Conservation (phyloP, 92 coral and sea anemone species). For the Bergia puertoricense region DNA sequence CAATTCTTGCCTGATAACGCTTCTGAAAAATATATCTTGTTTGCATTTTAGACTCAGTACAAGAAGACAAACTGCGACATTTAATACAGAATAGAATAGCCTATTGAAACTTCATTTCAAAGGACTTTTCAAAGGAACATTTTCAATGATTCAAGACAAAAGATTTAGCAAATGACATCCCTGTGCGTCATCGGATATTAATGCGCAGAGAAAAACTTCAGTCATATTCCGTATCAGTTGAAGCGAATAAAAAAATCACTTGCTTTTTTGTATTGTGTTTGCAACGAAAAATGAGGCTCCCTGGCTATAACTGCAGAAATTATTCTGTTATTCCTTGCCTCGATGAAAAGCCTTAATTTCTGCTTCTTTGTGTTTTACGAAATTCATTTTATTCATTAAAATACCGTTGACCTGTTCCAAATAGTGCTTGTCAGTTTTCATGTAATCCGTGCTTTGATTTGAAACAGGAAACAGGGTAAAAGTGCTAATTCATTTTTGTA, state of each 20-base stretch:
- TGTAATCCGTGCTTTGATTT: background rate
- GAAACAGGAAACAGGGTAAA: background rate
- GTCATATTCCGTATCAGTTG: background rate
- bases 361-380: background rate
- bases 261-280: background rate
- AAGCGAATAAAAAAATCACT: background rate
- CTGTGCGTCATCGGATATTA: background rate
- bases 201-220: background rate
- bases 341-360: background rate
- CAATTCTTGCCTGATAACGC: no score
- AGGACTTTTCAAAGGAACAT: no score
- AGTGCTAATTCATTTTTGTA: slow-evolving; percentile 1
- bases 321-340: no score
- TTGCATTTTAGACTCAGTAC: no score
- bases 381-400: background rate
- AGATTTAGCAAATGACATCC: background rate
- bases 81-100: no score
- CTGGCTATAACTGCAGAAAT: background rate
- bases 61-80: no score
- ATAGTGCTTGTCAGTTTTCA: background rate
- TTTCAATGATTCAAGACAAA: background rate
- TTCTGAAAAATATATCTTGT: no score
- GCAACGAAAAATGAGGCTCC: background rate
- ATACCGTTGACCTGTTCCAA: background rate
- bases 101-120: no score